phyloP scores from a whole-genome alignment of 2,797 vertebrate genomes.

The Miichthys miiuy region DNA sequence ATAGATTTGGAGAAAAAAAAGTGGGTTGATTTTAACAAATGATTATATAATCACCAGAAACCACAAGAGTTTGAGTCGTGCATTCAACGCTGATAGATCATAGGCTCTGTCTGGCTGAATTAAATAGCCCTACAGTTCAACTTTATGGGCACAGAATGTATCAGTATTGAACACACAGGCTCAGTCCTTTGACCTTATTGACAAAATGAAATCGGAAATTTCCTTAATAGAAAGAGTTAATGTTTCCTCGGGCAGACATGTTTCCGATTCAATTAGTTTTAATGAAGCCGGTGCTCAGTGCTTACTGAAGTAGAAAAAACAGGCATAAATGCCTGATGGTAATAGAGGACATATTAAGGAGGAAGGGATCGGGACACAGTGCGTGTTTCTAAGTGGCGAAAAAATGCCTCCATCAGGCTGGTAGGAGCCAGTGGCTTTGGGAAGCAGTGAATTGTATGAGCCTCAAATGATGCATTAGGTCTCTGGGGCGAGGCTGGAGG shows the following conservation, averaged over 20 bases:
- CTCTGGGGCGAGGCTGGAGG: constrained; percentile 73
- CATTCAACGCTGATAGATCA: constrained; percentile 17
- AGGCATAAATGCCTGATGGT: constrained; percentile 96
- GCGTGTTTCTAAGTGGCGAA: constrained; percentile 92
- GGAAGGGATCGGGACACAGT: constrained; percentile 79
- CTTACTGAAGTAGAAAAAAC: constrained; percentile 98
- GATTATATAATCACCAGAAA: constrained; percentile 35
- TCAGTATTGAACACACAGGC: constrained; percentile 79
- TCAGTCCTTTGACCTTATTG: constrained; percentile 87
- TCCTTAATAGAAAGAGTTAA: constrained; percentile 97
- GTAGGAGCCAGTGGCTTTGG: constrained; percentile 80
- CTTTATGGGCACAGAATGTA: constrained; percentile 63
- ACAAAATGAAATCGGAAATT: constrained; percentile 84
- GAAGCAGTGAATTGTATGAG: constrained; percentile 78
- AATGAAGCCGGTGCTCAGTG: constrained; percentile 99
- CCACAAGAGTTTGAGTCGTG: not conserved
- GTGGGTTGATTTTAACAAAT: constrained; percentile 21
- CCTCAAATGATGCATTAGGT: constrained; percentile 82
- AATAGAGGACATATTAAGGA: constrained; percentile 95
- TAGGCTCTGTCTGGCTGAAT: constrained; percentile 17
- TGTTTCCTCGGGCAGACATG: constrained; percentile 97
- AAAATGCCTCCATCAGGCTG: constrained; percentile 88
- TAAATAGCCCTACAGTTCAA: constrained; percentile 54
- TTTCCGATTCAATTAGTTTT: constrained; percentile 99
- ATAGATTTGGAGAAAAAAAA: constrained; percentile 6